Base-by-base conservation (phyloP, 2,888 invertebrate species). In the Monochamus alternatus region DNA sequence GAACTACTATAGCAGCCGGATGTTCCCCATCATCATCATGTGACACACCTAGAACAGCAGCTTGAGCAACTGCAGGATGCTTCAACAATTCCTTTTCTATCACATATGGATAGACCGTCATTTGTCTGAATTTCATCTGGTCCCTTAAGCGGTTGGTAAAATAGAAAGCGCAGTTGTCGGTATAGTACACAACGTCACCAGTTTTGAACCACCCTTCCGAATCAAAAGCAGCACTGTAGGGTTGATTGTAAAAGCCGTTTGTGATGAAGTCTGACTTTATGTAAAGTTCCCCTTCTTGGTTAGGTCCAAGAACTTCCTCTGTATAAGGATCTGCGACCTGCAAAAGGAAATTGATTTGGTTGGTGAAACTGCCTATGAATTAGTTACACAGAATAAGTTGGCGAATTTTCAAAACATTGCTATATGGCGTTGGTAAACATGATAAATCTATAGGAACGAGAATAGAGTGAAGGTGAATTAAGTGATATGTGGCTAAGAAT, bases 101-200 rank as follows among this genome's bases (percentile, higher is more conserved):
- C 44, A 81, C 66, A 7, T 83, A 79, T 0, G 87, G 86, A 30
- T 82, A 79, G 22, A 91, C 90, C 83, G 91, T 90, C 85, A 89
- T 85, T 59, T 85, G 88, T 78, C 84, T 88, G 79, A 89, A 91
- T 82, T 90, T 91, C 10, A 91, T 85, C 72, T 91, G 83, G 77
- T 90, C 86, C 77, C 91, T 91, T 5, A 89, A 86, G 30, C 91
- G 86, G 32, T 91, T 91, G 0, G 90, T 87, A 58, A 89, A 88
- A 82, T 85, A 91, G 73, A 88, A 89, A 78, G 90, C 88, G 79
- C 87, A 87, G 10, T 89, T 85, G 22, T 89, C 87, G 76, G 91
- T 91, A 76, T 90, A 89, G 77, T 89, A 90, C 38, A 89, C 87
- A 30, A 91, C 84, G 75, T 91, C 91, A 0, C 91, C 91, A 2